phyloP scores from a whole-genome alignment of 2,888 invertebrate genomes.

The Drosophila diplacantha region DNA sequence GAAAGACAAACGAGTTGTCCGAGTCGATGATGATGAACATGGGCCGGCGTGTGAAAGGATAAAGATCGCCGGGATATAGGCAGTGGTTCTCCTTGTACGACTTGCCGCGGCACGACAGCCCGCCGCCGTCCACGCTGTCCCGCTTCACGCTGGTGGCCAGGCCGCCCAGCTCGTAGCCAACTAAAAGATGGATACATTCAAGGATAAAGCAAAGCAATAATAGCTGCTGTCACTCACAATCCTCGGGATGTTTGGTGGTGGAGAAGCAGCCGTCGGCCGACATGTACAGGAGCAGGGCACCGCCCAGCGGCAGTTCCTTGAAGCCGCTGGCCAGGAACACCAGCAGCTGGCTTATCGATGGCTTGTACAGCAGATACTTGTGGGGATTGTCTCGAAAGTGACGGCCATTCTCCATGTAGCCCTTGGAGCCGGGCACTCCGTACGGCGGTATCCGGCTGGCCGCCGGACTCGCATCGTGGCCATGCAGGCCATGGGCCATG shows the following conservation, averaged over 20 bases:
- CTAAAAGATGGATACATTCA: slow-evolving; percentile 58
- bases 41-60: slow-evolving; percentile 94
- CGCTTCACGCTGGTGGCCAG: slow-evolving; percentile 91
- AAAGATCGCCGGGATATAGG: slow-evolving; percentile 95
- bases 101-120: slow-evolving; percentile 77
- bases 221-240: slow-evolving; percentile 81
- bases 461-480: slow-evolving; percentile 78
- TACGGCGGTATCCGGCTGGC: slow-evolving; percentile 79
- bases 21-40: slow-evolving; percentile 96
- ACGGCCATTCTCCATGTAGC: slow-evolving; percentile 85
- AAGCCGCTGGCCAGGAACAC: slow-evolving; percentile 95
- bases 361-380: slow-evolving; percentile 97
- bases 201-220: too few relatives aligned
- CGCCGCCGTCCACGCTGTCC: slow-evolving; percentile 80
- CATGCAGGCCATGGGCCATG: slow-evolving; percentile 78
- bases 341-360: slow-evolving; percentile 94
- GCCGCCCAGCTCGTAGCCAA: slow-evolving; percentile 94
- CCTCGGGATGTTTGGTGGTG: slow-evolving; percentile 90
- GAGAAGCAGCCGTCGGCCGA: slow-evolving; percentile 94
- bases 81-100: slow-evolving; percentile 84
- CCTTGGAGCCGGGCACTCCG: slow-evolving; percentile 79
- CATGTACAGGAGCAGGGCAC: slow-evolving; percentile 93
- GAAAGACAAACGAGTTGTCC: slow-evolving; percentile 95
- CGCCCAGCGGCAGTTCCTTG: slow-evolving; percentile 94
- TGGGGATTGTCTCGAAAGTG: slow-evolving; percentile 93